These are phyloP conservation scores for Drosophila paramelanica DNA, from an alignment of 2,888 invertebrate genomes.

Conservation along the genomic window DNA sequence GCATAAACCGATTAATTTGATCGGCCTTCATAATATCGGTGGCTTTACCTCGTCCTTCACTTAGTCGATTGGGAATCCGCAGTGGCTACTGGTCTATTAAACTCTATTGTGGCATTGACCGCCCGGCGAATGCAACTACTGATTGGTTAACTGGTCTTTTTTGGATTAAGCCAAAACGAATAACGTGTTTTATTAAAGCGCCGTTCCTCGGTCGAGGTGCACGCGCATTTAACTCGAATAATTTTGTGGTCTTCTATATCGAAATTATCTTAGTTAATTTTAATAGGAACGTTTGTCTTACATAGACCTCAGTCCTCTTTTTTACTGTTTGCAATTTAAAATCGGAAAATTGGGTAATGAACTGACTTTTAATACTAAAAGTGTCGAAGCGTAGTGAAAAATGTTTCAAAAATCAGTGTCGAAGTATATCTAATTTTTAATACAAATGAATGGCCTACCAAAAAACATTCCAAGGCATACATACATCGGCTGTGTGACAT, in stretches of 20 bases:
- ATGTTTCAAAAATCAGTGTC: conserved; percentile 6
- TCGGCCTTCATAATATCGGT: conserved; percentile 59
- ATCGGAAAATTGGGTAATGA: conserved; percentile 29
- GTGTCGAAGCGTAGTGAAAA: conserved; percentile 36
- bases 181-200: conserved; percentile 2
- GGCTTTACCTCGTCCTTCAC: conserved; percentile 24
- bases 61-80: neutral
- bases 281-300: neutral
- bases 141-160: neutral
- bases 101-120: neutral
- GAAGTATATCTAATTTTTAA: neutral
- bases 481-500: neutral
- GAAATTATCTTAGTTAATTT: conserved; percentile 24
- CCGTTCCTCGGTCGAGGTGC: conserved; percentile 13
- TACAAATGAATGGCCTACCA: conserved; percentile 36
- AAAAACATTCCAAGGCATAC: neutral
- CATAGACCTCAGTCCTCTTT: conserved; percentile 17
- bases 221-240: conserved; percentile 7
- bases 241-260: conserved; percentile 19
- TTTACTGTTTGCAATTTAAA: conserved; percentile 49
- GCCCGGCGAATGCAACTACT: neutral
- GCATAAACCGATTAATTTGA: conserved; percentile 53
- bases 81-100: neutral
- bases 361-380: conserved; percentile 50
- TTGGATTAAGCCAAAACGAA: conserved; percentile 2